phyloP scores from a whole-genome alignment of 92 coral and sea anemone species.

The Parazoanthus atlanticus region DNA sequence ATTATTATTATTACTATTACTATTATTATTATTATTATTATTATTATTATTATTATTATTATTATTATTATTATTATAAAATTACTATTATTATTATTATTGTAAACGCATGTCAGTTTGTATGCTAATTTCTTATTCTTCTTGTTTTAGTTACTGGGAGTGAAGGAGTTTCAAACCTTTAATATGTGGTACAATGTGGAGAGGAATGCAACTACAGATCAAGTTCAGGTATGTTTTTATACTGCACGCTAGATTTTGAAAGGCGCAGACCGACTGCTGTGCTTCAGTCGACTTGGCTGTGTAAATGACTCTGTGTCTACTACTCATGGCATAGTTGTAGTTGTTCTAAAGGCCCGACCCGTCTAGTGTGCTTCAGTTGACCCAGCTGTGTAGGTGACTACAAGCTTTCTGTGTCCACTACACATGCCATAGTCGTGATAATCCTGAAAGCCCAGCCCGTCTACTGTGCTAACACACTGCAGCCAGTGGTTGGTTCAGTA shows the following conservation, averaged over 20 bases:
- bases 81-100: neutral
- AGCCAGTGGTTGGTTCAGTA: no score
- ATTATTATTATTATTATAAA: neutral
- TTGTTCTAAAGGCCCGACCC: no score
- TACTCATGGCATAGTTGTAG: no score
- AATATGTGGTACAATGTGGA: slow-evolving; percentile 87
- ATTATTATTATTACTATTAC: neutral
- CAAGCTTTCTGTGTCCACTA: no score
- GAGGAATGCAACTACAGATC: slow-evolving; percentile 66
- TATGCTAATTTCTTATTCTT: neutral
- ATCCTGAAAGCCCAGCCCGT: no score
- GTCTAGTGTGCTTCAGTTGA: no score
- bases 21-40: neutral
- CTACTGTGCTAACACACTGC: no score
- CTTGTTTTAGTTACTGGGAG: slow-evolving; percentile 79
- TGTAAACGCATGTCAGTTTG: neutral
- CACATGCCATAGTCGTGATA: no score
- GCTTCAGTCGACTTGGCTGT: no score
- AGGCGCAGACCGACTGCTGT: no score
- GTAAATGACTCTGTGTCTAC: no score
- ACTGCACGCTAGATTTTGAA: neutral
- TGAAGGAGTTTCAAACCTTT: slow-evolving; percentile 91
- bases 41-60: neutral
- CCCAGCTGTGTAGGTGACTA: no score
- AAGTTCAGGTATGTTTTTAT: slow-evolving; percentile 67